Evolutionary conservation across 2,797 vertebrate species (phyloP), one percentile per base, ranked within the genome.

Genomic region (Sternotherus odoratus): DNA sequence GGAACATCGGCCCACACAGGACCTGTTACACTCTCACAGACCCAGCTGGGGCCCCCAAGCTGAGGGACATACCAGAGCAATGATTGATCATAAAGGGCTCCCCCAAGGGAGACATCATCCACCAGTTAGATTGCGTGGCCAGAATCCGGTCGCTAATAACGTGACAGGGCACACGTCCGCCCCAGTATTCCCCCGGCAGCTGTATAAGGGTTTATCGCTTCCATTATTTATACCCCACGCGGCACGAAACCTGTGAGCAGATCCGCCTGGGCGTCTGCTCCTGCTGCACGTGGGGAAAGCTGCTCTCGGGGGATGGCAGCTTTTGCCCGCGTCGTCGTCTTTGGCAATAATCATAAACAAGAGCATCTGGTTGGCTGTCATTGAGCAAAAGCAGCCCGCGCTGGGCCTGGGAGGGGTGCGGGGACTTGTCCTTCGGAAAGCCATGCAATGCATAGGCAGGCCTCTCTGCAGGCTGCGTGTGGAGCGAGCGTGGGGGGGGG

Each of bases 211-310:
- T 78, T 96, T 74, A 16, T 30, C 88, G 89, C 94, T 74, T 57
- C 90, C 86, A 51, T 91, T 95, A 94, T 95, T 96, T 96, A 94
- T 92, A 81, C 80, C 60, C 77, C 92, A 82, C 48, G 33, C 74
- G 53, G 43, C 79, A 85, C 74, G 94, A 85, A 91, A 79, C 88
- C 57, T 43, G 81, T 69, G 89, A 75, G 63, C 63, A 85, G 39
- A 92, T 83, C 90, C 87, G 46, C 82, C 81, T 91, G 93, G 90
- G 92, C 82, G 91, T 93, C 69, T 51, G 77, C 83, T 87, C 56
- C 66, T 63, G 33, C 74, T 8, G 19, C 46, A 53, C 12, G n/a
- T 16, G 75, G 26, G 46, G 23, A 69, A 88, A 94, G 93, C 82
- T 72, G 48, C 19, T 6, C 17, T 82, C 36, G 23, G 69, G 11